Evolutionary conservation across 2,113 vertebrate species (phyloP), one percentile per base, ranked within the genome.

Genomic region (Tachuris rubrigastra): DNA sequence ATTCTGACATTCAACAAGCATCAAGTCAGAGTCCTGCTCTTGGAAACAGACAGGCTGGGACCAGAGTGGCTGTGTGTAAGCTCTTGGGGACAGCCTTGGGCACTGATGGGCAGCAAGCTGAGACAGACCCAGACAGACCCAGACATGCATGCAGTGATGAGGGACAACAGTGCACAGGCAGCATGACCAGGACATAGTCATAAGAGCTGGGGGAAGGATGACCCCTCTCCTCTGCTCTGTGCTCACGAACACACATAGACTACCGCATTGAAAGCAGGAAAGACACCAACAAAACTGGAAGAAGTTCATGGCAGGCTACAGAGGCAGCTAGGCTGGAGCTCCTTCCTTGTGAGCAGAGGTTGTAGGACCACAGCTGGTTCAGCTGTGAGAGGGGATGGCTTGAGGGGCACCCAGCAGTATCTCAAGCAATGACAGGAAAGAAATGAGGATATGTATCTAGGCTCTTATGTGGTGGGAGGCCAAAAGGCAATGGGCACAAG

Each of bases 131-230:
- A 67, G 16, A 12, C 1, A 2, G 22, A 9, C 20, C 28, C 37
- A 63, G 21, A 63, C 33, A 14, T 3, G 9, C 7, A 74, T 17
- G 8, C 18, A 75, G 62, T 2, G 0, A 28, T 28, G 33, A 80
- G 12, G 28, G 24, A 11, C 20, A 68, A 35, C 35, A 50, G 9
- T 33, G 10, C 1, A 4, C 1, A 0, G 5, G 42, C 39, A 69
- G 23, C 37, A 27, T 9, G 7, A 77, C 6, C 33, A 46, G 12
- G 21, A 53, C 18, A 71, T 3, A 53, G 50, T 6, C 22, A 37
- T 14, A 2, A 82, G 9, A 69, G 9, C 13, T 22, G 31, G 18
- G 8, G 6, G 9, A 76, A 46, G 42, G 42, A 46, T 35, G 21
- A 77, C 6, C 16, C 35, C n/a, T 60, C 58, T 59, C 23, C 28